A percentile compares a stretch with the other conserved stretches of the same genome.
These are phyloP conservation scores for Catagonus wagneri DNA, from an alignment of 2,113 vertebrate species.

Conservation along the genomic window DNA sequence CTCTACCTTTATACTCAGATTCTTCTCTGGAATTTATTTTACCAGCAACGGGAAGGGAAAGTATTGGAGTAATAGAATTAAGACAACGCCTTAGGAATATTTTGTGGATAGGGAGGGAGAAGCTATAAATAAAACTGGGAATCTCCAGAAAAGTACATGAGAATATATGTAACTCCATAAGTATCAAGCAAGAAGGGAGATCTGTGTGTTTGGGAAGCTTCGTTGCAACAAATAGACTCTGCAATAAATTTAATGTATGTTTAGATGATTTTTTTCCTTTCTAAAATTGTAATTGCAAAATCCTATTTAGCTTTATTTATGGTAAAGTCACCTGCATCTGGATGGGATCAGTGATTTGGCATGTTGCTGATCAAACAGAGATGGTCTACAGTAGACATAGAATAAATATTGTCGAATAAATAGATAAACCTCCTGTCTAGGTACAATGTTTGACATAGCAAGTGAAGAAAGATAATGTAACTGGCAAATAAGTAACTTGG, in stretches of 20 bases:
- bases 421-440: background rate
- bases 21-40: conserved; percentile 30
- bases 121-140: background rate
- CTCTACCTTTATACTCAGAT: background rate
- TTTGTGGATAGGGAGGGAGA: background rate
- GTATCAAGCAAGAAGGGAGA: background rate
- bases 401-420: background rate
- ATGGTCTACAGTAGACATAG: background rate
- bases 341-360: background rate
- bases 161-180: background rate
- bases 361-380: background rate
- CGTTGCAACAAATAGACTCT: background rate
- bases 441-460: background rate
- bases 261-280: background rate
- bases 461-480: background rate
- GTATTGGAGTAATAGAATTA: background rate
- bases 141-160: background rate
- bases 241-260: background rate
- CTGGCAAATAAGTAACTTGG: background rate
- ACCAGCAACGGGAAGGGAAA: background rate
- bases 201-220: background rate
- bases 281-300: background rate
- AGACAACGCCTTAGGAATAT: background rate
- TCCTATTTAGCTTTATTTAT: background rate
- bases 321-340: background rate